Base-by-base conservation (phyloP, 2,113 vertebrate genomes). In the Phrynosoma blainvillii region DNA sequence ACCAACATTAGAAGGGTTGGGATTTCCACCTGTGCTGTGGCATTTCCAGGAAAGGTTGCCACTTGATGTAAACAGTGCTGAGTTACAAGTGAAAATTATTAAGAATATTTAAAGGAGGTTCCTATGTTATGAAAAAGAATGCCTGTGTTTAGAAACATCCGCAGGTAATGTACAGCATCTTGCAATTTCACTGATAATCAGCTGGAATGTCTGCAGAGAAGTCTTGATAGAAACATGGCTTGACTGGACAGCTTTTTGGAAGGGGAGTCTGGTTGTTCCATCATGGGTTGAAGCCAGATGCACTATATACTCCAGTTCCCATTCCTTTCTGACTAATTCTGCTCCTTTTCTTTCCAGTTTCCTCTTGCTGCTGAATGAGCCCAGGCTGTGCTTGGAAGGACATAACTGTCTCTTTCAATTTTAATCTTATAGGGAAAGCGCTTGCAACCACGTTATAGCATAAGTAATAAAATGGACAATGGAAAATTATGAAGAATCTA, bases 201-300 rank as follows among this genome's bases (percentile, higher is more conserved):
- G 97, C 96, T 2, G 99, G 98, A 92, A 99, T 99, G 56, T 99
- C 99, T n/a, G 97, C 96, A 42, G 98, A 96, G 90, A 99, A 98
- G 89, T 99, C 98, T 96, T 99, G 99, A 73, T 99, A 98, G 96
- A 99, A 99, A 90, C 99, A 99, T 0, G 98, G 99, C 89, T 98
- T 99, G 94, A 99, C 92, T 0, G 98, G 99, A 87, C 96, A 98
- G 89, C 93, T 96, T 8, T 81, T 95, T 25, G 99, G 99, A 3
- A 99, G 96, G 2, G 98, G 98, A 0, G 99, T 99, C 99, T 99
- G 99, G 92, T 99, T 99, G 96, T 99, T 99, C 86, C 98, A 97
- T 95, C 96, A 97, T 21, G 94, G 36, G 36, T 36, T 36, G 36
- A 36, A 36, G 36, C 36, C 36, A 36, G 36, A 36, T 36, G 36